Base-by-base conservation (phyloP, 2,113 vertebrate species). In the Pristiophorus japonicus region DNA sequence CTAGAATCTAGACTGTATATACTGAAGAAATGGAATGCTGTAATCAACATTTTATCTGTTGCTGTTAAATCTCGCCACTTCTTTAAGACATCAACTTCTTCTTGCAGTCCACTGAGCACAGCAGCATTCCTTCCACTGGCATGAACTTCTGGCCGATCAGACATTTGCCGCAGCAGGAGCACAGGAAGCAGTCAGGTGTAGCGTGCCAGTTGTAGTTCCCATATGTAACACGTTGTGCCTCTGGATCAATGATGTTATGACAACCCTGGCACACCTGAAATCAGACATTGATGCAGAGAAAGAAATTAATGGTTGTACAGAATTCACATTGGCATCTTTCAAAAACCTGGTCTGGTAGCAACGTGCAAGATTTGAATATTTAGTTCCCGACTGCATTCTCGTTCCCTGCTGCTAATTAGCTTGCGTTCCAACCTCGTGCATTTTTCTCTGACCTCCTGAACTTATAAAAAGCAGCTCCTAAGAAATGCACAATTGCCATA, bases 91-190 rank as follows among this genome's bases (percentile, higher is more conserved):
- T 51, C 97, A 98, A 97, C 96, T 98, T 99, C 97, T 98, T 99
- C 97, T 99, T 99, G 97, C 99, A 99, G 95, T 98, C 98, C 95
- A 98, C 98, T 0, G 99, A 99, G 96, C 99, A 99, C 97, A 99
- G 98, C 62, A 99, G 98, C 97, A 97, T 98, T 95, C 97, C 97
- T 97, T 99, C 98, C 91, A 98, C 96, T 0, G 98, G 98, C 98
- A 99, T 99, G 97, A 99, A 99, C 97, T 98, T 99, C 97, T 98
- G 98, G 73, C 98, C 98, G 10, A 99, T 97, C 4, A 99, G 98
- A 95, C 98, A 98, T 97, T 98, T 98, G 97, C 98, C 98, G 96
- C 99, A 99, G 94, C 99, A 98, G 95, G 98, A 98, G 96, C 99
- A 99, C 96, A 98, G 96, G 96, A 99, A 99, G 96, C 99, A 99